Conservation (phyloP, 2,113 vertebrate genomes). For the Peromyscus californicus region DNA sequence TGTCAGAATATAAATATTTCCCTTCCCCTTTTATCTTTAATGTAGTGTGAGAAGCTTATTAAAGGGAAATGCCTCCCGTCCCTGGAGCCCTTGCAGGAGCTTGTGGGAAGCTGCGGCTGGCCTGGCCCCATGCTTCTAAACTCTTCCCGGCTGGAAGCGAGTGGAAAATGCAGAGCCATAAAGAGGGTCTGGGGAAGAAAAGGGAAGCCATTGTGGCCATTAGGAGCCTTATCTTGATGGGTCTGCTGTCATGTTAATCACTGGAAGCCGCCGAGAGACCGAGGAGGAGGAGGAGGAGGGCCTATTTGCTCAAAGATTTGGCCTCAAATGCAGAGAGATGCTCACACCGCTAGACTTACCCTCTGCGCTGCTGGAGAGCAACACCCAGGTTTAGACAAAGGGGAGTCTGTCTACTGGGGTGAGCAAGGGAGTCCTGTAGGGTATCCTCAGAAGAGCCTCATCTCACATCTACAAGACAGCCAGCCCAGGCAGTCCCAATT, state of each 20-base stretch:
- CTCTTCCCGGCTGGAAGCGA: conserved; percentile 84
- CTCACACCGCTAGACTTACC: conserved; percentile 35
- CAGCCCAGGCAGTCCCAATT: fast-evolving
- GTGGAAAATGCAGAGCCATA: conserved; percentile 71
- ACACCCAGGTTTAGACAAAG: conserved; percentile 54
- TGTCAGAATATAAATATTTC: conserved; percentile 94
- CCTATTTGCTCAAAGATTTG: conserved; percentile 67
- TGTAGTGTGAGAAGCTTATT: conserved; percentile 90
- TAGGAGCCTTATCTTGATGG: conserved; percentile 83
- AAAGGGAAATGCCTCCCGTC: conserved; percentile 87
- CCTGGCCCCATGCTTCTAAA: conserved; percentile 76
- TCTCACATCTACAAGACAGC: background rate
- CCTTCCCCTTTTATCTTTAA: conserved; percentile 91
- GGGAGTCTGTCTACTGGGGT: background rate
- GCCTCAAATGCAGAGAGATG: conserved; percentile 42
- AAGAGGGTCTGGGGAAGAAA: conserved; percentile 76
- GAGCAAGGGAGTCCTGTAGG: background rate
- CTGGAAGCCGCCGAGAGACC: conserved; percentile 49
- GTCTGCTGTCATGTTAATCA: conserved; percentile 68
- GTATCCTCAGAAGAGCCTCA: background rate
- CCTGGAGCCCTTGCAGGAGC: conserved; percentile 85
- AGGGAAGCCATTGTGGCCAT: conserved; percentile 78
- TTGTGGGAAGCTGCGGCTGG: conserved; percentile 77
- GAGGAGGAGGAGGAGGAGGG: background rate
- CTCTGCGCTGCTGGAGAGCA: background rate